Conservation (phyloP, 1,140 invertebrate genomes). For the Polypedilum pembai region DNA sequence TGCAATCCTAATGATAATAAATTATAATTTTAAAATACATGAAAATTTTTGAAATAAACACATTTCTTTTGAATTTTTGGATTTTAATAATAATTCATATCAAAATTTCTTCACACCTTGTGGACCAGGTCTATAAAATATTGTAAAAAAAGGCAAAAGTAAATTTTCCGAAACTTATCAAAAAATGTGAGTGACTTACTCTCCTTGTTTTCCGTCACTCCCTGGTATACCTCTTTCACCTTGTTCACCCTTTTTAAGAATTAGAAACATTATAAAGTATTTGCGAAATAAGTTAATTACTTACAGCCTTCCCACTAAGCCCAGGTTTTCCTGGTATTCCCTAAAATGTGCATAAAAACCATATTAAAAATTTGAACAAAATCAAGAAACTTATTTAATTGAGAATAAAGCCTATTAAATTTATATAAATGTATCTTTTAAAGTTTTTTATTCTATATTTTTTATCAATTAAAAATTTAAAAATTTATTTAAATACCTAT, state of each 20-base stretch:
- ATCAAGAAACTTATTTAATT: no score
- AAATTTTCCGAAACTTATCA: background rate
- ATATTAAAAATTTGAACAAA: no score
- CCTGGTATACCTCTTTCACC: conserved; percentile 72
- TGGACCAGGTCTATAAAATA: conserved; percentile 46
- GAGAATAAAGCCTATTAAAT: no score
- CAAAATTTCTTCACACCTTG: no score
- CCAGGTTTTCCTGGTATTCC: background rate
- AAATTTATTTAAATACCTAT: no score
- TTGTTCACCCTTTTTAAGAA: background rate
- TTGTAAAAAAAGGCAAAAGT: background rate
- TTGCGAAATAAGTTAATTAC: background rate
- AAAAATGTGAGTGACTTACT: conserved; percentile 35
- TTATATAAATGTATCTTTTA: no score
- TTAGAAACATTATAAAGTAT: background rate
- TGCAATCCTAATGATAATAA: conserved; percentile 47
- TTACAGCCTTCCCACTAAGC: conserved; percentile 29
- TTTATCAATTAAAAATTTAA: no score
- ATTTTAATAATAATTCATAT: no score
- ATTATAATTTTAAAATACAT: background rate
- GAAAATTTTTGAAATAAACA: background rate
- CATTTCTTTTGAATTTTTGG: no score
- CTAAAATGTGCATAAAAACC: no score
- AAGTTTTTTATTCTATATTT: no score
- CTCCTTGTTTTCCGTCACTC: conserved; percentile 67